Evolutionary conservation across 1,140 invertebrate genomes (phyloP), one percentile per base, ranked within the genome.

Genomic region (Drosophila busckii): DNA sequence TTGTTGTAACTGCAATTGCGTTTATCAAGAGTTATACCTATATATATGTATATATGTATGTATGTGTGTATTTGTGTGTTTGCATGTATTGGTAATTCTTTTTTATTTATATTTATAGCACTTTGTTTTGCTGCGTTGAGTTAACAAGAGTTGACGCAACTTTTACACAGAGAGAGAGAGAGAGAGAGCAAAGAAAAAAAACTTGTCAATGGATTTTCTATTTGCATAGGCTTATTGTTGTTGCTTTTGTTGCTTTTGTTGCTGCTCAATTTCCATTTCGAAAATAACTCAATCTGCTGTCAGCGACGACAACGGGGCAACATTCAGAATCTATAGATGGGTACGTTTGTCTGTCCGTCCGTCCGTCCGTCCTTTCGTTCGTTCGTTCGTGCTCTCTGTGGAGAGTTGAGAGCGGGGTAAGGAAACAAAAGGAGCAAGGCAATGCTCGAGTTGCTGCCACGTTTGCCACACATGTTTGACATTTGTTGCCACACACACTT

Each of bases 251-350:
- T 29, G 25, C 12, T 42, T 20, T 20, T 55, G 31, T 29, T 48
- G 45, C 32, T 23, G 62, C 31, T 60, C 50, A 58, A 58, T 60
- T 60, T 60, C 49, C 48, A 54, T 65, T 65, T 70, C 44, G 45
- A 32, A 49, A 66, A 70, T 73, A 70, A 71, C 68, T 70, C 68
- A 71, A 71, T 70, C 73, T 67, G 68, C 64, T 71, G 68, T 44
- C 62, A 48, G 50, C 70, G 61, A 67, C 68, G n/a, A n/a, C n/a
- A n/a, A n/a, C n/a, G n/a, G n/a, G n/a, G n/a, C n/a, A n/a, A n/a
- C n/a, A n/a, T n/a, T n/a, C n/a, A n/a, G n/a, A n/a, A n/a, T n/a
- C n/a, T n/a, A n/a, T n/a, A 66, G 52, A 31, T 44, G 44, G 49
- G 22, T 32, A 32, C 26, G 17, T 40, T 8, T 23, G 32, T 20